phyloP scores from a whole-genome alignment of 2,113 vertebrate genomes.

The Coracopsis vasa region DNA sequence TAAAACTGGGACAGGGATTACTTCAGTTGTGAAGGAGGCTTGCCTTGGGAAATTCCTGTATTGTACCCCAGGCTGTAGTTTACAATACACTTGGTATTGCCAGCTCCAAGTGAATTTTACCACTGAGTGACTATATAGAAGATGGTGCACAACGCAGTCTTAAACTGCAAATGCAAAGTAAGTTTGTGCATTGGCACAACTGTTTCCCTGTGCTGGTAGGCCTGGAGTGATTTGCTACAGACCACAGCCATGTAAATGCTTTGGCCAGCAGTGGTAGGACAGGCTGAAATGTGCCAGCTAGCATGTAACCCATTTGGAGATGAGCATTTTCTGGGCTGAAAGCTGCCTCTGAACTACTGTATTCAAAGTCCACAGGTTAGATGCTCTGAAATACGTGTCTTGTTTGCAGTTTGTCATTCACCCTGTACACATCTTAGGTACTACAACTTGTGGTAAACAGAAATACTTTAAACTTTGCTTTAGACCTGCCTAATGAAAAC shows the following conservation, averaged over 20 bases:
- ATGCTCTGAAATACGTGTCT: not conserved
- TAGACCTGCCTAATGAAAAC: not conserved
- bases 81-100: not conserved
- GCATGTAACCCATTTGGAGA: not conserved
- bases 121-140: not conserved
- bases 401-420: not conserved
- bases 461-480: not conserved
- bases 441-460: not conserved
- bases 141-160: not conserved
- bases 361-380: accelerated
- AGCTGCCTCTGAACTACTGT: not conserved
- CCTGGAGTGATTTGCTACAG: not conserved
- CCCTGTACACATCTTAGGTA: not conserved
- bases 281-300: not conserved
- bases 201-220: not conserved
- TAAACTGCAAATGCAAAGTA: not conserved
- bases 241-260: not conserved
- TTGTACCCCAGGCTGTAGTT: not conserved
- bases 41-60: not conserved
- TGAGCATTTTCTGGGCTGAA: not conserved
- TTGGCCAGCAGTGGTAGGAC: not conserved
- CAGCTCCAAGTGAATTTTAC: not conserved
- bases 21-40: not conserved
- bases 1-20: not conserved
- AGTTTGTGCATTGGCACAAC: not conserved